A percentile compares a stretch with the other conserved stretches of the same genome.
Conservation (phyloP, 2,888 invertebrate genomes). For the Vanessa cardui region DNA sequence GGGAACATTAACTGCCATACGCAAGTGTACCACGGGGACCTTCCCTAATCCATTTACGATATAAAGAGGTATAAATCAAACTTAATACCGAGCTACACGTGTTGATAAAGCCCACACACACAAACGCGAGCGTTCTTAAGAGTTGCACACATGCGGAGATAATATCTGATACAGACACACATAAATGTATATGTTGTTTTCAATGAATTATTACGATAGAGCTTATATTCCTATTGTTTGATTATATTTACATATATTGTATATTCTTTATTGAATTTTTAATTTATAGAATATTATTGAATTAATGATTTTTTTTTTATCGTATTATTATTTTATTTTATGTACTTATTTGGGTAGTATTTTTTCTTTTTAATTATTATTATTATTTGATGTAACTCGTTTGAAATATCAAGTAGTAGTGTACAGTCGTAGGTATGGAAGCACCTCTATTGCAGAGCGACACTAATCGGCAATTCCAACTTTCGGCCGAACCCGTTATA, state of each 20-base stretch:
- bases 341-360: too few species aligned
- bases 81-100: conserved; percentile 80
- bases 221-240: too few species aligned
- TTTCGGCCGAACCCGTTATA: conserved; percentile 26
- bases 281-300: too few species aligned
- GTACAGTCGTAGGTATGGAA: conserved; percentile 45
- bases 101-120: conserved; percentile 66
- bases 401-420: not conserved
- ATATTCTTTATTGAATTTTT: too few species aligned
- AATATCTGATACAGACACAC: conserved; percentile 12
- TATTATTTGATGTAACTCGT: too few species aligned
- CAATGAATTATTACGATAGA: too few species aligned
- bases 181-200: not conserved
- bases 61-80: conserved; percentile 82
- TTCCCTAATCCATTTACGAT: conserved; percentile 82
- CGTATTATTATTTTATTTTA: too few species aligned
- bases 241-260: too few species aligned
- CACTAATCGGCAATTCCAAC: conserved; percentile 18
- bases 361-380: not conserved
- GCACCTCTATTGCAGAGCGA: conserved; percentile 20
- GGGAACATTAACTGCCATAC: conserved; percentile 59
- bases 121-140: conserved; percentile 36
- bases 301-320: too few species aligned
- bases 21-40: conserved; percentile 54
- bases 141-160: conserved; percentile 2